These are phyloP conservation scores for Crocodylus rhombifer DNA, from an alignment of 2,797 vertebrate species.

Conservation along the genomic window DNA sequence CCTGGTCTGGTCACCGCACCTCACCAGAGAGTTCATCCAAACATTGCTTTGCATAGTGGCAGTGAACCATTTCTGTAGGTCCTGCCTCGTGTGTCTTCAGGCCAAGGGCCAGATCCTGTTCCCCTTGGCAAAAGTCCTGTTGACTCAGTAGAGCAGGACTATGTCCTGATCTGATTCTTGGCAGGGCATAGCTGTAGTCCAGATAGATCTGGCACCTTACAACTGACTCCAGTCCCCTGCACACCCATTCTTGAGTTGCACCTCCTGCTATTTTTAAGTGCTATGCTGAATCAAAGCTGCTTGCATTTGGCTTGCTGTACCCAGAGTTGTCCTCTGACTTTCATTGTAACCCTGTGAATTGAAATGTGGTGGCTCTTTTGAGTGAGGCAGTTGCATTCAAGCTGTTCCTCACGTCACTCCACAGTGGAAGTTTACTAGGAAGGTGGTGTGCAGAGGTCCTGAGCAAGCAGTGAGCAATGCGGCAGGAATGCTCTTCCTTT, in stretches of 20 bases:
- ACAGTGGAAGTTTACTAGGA: accelerated
- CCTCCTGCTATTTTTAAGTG: not conserved
- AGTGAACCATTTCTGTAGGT: not conserved
- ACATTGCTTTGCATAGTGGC: not conserved
- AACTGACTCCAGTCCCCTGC: not conserved
- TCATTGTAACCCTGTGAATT: accelerated
- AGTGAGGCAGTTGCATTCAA: not conserved
- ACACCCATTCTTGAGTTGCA: accelerated
- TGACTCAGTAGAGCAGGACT: not conserved
- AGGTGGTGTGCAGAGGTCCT: accelerated
- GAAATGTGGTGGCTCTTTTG: not conserved
- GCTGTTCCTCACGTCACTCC: accelerated
- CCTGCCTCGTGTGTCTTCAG: not conserved
- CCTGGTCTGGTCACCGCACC: not conserved
- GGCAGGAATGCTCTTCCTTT: not conserved
- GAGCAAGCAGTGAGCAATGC: not conserved
- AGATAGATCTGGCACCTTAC: accelerated
- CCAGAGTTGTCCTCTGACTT: not conserved
- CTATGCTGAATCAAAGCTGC: accelerated
- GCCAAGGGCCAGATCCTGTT: not conserved
- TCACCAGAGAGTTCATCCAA: not conserved
- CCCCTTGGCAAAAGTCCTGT: not conserved
- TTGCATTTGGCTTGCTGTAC: not conserved
- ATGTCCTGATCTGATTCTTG: accelerated
- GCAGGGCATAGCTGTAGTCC: not conserved